Conservation (phyloP, 2,888 invertebrate genomes). For the Odontocerum albicorne region DNA sequence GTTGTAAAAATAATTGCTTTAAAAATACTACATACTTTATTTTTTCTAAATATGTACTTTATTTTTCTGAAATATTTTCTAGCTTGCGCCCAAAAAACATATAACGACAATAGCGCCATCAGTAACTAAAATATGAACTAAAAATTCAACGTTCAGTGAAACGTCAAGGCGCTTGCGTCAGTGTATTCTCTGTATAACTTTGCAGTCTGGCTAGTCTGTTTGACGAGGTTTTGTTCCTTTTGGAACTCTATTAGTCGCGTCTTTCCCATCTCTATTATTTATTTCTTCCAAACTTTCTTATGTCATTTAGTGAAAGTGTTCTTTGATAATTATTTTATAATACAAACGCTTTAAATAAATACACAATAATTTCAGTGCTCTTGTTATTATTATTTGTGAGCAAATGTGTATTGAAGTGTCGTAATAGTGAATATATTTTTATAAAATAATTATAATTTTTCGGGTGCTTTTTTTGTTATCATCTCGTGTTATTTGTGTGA, state of each 20-base stretch:
- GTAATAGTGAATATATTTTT: conserved; percentile 22
- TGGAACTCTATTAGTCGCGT: conserved; percentile 2
- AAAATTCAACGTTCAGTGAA: conserved; percentile 3
- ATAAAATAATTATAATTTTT: conserved; percentile 6
- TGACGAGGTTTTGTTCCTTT: conserved; percentile 10
- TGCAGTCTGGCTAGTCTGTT: background rate
- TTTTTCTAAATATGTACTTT: too few species aligned
- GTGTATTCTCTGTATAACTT: conserved; percentile 1
- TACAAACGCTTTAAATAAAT: too few species aligned
- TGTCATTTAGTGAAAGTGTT: conserved; percentile 23
- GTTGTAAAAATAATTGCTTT: too few species aligned
- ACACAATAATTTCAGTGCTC: too few species aligned
- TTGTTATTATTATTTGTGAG: too few species aligned
- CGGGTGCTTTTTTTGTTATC: conserved; percentile 8
- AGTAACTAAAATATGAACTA: too few species aligned
- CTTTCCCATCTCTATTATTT: conserved; percentile 14
- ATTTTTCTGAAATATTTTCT: too few species aligned
- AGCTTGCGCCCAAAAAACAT: too few species aligned
- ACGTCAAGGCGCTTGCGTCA: conserved; percentile 23
- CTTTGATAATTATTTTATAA: background rate
- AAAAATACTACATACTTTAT: too few species aligned
- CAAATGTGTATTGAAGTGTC: conserved; percentile 18
- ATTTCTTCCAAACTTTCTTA: conserved; percentile 19
- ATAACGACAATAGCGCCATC: too few species aligned
- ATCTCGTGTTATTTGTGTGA: conserved; percentile 10